Percentiles rank a stretch among this genome's conserved stretches.
Conservation (phyloP, 2,888 invertebrate genomes). For the Drosophila testacea region DNA sequence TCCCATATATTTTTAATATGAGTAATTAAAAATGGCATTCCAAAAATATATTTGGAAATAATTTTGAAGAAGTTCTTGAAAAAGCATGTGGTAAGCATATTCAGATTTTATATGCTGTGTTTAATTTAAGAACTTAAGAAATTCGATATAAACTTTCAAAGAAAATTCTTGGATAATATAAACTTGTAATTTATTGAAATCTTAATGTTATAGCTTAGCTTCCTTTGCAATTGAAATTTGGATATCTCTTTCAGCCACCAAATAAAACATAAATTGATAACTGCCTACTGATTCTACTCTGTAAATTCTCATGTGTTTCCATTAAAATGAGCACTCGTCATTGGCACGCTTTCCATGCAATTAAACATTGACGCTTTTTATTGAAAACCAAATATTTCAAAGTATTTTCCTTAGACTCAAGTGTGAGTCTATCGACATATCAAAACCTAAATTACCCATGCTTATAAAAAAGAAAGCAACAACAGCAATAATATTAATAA, state of each 20-base stretch:
- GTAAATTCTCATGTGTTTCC: conserved; percentile 21
- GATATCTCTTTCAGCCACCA: not conserved
- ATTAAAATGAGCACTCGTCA: conserved; percentile 15
- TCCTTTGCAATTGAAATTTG: not conserved
- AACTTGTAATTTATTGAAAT: not conserved
- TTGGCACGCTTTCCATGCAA: conserved; percentile 58
- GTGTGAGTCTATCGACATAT: conserved; percentile 23
- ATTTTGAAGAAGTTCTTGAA: not conserved
- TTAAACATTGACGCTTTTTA: conserved; percentile 48
- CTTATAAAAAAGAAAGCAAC: conserved; percentile 26
- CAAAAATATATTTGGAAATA: too few relatives aligned
- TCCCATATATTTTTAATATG: too few relatives aligned
- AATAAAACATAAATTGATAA: not conserved
- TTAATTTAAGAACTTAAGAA: too few relatives aligned
- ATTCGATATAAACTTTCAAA: too few relatives aligned
- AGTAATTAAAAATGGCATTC: too few relatives aligned
- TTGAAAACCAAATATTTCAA: conserved; percentile 44
- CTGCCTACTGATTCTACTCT: not conserved
- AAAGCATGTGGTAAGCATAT: not conserved
- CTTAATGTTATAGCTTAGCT: not conserved
- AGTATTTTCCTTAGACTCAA: conserved; percentile 25
- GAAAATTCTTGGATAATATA: not conserved
- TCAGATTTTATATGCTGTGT: not conserved
- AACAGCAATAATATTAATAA: conserved; percentile 31
- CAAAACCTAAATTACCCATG: conserved; percentile 41